Percentiles rank a stretch among this genome's conserved stretches.
Evolutionary conservation across 1,140 invertebrate species (phyloP).

Genomic region (Lordiphosa clarofinis): DNA sequence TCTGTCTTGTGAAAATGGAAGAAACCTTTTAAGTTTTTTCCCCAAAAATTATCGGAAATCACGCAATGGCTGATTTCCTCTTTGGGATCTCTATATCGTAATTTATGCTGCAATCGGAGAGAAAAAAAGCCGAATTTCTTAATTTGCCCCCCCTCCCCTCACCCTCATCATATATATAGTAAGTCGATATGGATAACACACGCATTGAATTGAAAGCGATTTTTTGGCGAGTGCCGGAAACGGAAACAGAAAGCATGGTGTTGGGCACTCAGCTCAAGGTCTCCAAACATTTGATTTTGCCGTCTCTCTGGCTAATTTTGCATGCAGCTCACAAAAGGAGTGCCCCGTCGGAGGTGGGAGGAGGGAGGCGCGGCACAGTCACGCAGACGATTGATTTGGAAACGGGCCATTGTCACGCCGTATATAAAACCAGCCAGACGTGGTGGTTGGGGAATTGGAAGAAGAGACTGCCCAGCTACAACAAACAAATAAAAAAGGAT

Average conservation of each 20-base stretch:
- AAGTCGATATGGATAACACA: conserved; percentile 43
- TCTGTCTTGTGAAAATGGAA: conserved; percentile 10
- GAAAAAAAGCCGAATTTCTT: conserved; percentile 9
- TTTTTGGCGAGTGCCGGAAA: conserved; percentile 46
- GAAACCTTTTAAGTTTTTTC: conserved; percentile 39
- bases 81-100: not conserved
- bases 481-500: conserved; percentile 44
- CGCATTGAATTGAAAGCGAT: conserved; percentile 50
- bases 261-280: conserved; percentile 45
- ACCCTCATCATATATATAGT: not conserved
- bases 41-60: conserved; percentile 27
- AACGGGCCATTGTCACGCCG: conserved; percentile 71
- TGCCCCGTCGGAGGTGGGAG: not conserved
- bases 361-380: conserved; percentile 34
- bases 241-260: conserved; percentile 19
- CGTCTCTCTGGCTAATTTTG: conserved; percentile 51
- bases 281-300: conserved; percentile 66
- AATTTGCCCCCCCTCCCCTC: conserved; percentile 16
- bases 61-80: conserved; percentile 16
- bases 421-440: conserved; percentile 35
- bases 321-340: conserved; percentile 63
- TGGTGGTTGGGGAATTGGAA: not conserved
- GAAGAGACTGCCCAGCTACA: not conserved
- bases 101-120: not conserved
- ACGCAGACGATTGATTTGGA: conserved; percentile 73